Evolutionary conservation across 1,140 invertebrate species (phyloP), one percentile per base, ranked within the genome.

Genomic region (Lepidurus couesii): DNA sequence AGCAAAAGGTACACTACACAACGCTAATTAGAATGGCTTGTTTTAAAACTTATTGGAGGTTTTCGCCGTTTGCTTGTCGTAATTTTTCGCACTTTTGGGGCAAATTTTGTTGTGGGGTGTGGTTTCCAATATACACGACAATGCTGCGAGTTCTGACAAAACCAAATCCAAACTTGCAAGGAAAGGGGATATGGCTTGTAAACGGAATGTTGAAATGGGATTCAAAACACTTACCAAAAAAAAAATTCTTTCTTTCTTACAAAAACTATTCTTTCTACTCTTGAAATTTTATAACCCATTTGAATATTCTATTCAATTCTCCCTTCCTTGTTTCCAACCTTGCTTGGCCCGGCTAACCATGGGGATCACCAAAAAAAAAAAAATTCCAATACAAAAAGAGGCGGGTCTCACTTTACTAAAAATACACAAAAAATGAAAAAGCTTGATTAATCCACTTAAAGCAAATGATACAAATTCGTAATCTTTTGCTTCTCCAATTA

Each of bases 261-360:
- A 47, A 65, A n/a, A 13, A 7, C n/a, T 65, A 4, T 65, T 65
- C 53, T 65, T 13, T 34, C 3, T 34, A 34, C 34, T 34, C 0
- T 34, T 34, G 34, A 34, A 65, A 65, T 7, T n/a, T 13, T 65
- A 65, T n/a, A 65, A 65, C 53, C 53, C 53, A 65, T 65, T 65
- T 65, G 6, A 65, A 65, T 65, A 65, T 65, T 65, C 53, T 65
- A 13, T 65, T 7, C 13, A 65, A 7, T 65, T 21, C 2, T 65
- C 53, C n/a, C 21, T 65, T 21, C 53, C 21, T 65, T 13, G 16
- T 65, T 65, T 65, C n/a, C 53, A 65, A 65, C 53, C 53, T 65
- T 65, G 53, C 53, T 65, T 65, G 53, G 53, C 53, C 53, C 53
- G 53, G 53, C 53, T 65, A 65, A 65, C 53, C 53, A 65, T 65